Evolutionary conservation across 2,888 invertebrate genomes (phyloP), one percentile per base, ranked within the genome.

Genomic region (Calliopum simillimum): DNA sequence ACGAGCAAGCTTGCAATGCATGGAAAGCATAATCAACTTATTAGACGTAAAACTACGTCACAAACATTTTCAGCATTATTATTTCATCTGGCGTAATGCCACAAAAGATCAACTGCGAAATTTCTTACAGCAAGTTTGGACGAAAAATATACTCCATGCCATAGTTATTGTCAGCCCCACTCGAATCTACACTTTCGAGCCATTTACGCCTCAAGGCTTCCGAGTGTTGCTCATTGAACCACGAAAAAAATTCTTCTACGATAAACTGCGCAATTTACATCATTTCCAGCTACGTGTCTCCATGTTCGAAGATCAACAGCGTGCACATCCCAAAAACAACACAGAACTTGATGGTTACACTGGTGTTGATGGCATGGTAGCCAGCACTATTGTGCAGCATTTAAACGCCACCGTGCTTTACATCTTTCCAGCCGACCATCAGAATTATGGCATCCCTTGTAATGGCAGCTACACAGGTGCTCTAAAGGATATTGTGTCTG

Each of bases 391-490:
- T 19, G 76, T 78, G 0, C 25, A 76, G 0, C 70, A 73, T 3
- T 25, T 85, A 1, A 85, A 85, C 75, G 85, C 84, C 19, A 79
- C 80, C 0, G 78, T 76, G 0, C 68, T 71, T 0, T 82, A 84
- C 63, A 73, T 83, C 1, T 19, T 71, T 4, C 84, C 85, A 0
- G 62, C 46, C 1, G 81, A 80, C 68, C 76, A 76, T 14, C 77
- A 82, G 11, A 76, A 79, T 13, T 84, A 79, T 47, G 85, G 85
- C 0, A 70, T 74, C 4, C 67, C 77, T 11, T 55, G 68, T 0
- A 79, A 80, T 72, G 81, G 80, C 3, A 77, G 74, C 4, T 78
- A 79, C 3, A 79, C 78, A 0, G 85, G 85, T 0, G 79, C 77
- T 1, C 74, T 83, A 0, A 73, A 68, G 4, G 79, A 83, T 23